Evolutionary conservation across 2,113 vertebrate species (phyloP), one percentile per base, ranked within the genome.

Genomic region (Dissostichus mawsoni): DNA sequence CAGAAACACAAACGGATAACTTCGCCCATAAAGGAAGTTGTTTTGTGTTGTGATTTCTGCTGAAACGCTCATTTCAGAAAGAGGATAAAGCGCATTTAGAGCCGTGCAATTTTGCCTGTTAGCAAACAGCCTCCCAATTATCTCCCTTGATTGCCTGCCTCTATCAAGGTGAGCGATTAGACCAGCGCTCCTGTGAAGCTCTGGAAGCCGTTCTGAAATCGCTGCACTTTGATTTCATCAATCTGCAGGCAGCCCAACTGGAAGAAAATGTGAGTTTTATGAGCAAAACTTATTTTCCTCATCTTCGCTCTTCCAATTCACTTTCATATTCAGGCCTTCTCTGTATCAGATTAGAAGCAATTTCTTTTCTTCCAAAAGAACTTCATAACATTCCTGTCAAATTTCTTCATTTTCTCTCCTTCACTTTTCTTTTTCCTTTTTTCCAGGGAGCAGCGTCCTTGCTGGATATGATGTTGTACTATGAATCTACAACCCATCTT

Each of bases 251-350:
- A 81, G 88, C 95, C 5, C 89, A 93, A 87, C 93, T 96, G 84
- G 94, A 96, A 66, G 95, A 96, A 94, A 95, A 96, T 93, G 95
- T 96, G 90, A 94, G 94, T 92, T 92, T 91, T 89, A 93, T 90
- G 90, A 92, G 85, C 74, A 92, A 88, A 90, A 89, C 77, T 84
- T 88, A 80, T 84, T 87, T 92, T 87, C 72, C 64, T 82, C 85
- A 83, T 90, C 70, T 86, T 85, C 82, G 36, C 51, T 87, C 87
- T 90, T 86, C 81, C 84, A 86, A 82, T 73, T 81, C 86, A 74
- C 89, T 89, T 92, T 93, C 90, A 90, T 91, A 92, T 92, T 92
- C 90, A 91, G 83, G 69, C 73, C 83, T 70, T 57, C 33, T 36
- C 64, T 75, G 81, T 76, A 93, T 92, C 91, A 88, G 92, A 93